Conservation (phyloP, 2,113 vertebrate genomes). For the Pseudorasbora parva region DNA sequence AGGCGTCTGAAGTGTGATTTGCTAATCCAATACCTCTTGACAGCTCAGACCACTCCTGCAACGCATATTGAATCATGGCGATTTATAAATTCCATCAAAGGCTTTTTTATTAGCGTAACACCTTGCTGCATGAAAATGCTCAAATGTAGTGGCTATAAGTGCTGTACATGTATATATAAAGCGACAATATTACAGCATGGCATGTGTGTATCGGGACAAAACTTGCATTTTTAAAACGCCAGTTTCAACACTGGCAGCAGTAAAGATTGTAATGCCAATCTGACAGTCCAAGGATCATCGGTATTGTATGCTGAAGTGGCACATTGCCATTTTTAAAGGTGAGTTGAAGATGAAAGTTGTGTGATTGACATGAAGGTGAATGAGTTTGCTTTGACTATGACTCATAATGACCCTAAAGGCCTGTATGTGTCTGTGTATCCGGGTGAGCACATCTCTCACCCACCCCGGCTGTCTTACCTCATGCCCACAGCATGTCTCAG, state of each 20-base stretch:
- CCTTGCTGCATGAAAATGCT: neutral
- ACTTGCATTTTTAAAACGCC: too few species aligned
- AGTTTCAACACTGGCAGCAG: neutral
- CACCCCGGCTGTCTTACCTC: neutral
- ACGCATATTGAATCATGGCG: neutral
- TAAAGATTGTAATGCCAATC: neutral
- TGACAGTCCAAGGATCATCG: neutral
- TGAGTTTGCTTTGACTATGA: conserved; percentile 20
- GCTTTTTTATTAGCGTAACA: neutral
- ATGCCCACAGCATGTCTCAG: conserved; percentile 30
- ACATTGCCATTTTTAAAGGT: neutral
- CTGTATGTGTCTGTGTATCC: conserved; percentile 4
- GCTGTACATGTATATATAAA: neutral
- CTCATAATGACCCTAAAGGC: conserved; percentile 42
- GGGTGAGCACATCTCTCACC: conserved; percentile 22
- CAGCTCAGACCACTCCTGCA: neutral
- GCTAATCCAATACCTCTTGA: conserved; percentile 14
- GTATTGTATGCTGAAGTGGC: neutral
- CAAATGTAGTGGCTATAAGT: neutral
- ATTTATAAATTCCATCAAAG: neutral
- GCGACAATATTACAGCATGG: neutral
- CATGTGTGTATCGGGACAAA: neutral
- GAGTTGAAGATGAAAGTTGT: neutral
- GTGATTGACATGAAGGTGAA: conserved; percentile 15
- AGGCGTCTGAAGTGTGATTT: neutral